These are phyloP conservation scores for Cavia porcellus DNA, from an alignment of 2,113 vertebrate species.

Conservation along the genomic window DNA sequence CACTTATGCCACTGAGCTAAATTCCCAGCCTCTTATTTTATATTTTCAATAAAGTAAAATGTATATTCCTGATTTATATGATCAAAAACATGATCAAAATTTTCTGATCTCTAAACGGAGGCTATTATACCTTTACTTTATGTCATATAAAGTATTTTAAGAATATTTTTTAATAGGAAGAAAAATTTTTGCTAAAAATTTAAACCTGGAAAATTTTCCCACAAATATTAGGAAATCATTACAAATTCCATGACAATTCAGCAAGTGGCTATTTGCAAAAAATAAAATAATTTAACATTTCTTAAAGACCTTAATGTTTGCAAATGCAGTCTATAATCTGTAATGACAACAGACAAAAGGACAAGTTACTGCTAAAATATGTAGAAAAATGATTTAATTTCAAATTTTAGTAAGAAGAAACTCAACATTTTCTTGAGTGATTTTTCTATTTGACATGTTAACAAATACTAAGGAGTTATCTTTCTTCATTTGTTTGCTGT, in stretches of 20 bases:
- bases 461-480: background rate
- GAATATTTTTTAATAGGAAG: background rate
- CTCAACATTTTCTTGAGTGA: background rate
- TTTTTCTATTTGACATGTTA: slow-evolving; percentile 42
- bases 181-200: background rate
- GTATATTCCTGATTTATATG: background rate
- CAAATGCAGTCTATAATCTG: slow-evolving; percentile 58
- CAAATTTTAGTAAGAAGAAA: background rate
- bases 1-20: no score
- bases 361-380: background rate
- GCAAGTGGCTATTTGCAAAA: slow-evolving; percentile 60
- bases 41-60: background rate
- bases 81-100: background rate
- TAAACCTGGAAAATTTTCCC: slow-evolving; percentile 44
- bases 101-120: background rate
- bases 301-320: slow-evolving; percentile 64
- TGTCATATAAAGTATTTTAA: background rate
- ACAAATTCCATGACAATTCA: slow-evolving; percentile 64
- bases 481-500: background rate
- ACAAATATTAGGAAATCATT: slow-evolving; percentile 45
- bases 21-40: background rate
- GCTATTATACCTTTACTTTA: slow-evolving; percentile 9
- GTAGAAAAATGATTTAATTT: slow-evolving; percentile 59
- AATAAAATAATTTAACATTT: slow-evolving; percentile 61
- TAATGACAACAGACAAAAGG: background rate